Conservation (phyloP, 2,113 vertebrate species). For the Sinocyclocheilus anophthalmus region DNA sequence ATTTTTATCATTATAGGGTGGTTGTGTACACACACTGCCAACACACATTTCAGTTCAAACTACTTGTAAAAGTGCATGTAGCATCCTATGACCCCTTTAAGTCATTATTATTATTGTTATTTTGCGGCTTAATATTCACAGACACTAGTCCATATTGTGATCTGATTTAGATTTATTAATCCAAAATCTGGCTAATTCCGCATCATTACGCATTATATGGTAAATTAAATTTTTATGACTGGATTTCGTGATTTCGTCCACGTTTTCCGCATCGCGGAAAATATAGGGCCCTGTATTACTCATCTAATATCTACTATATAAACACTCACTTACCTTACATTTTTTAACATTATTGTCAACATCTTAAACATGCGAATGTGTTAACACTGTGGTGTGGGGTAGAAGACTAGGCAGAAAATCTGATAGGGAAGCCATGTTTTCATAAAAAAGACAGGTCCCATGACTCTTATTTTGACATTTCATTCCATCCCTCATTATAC, state of each 20-base stretch:
- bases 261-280: too few relatives aligned
- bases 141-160: not conserved
- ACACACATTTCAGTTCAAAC: too few relatives aligned
- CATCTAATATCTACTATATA: not conserved
- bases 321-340: not conserved
- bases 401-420: not conserved
- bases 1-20: too few relatives aligned
- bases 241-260: not conserved
- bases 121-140: too few relatives aligned
- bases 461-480: slow-evolving; percentile 26
- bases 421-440: not conserved
- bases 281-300: not conserved
- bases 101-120: too few relatives aligned
- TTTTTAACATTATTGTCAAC: not conserved
- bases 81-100: too few relatives aligned
- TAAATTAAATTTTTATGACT: not conserved
- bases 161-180: not conserved
- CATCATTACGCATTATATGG: not conserved
- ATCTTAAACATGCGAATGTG: too few relatives aligned
- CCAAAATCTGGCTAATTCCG: not conserved
- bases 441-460: not conserved
- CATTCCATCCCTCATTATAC: not conserved
- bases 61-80: too few relatives aligned
- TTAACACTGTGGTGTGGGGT: not conserved
- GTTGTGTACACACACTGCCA: too few relatives aligned